Evolutionary conservation across 1,140 invertebrate genomes (phyloP).

Genomic region (Drosophila cardini): DNA sequence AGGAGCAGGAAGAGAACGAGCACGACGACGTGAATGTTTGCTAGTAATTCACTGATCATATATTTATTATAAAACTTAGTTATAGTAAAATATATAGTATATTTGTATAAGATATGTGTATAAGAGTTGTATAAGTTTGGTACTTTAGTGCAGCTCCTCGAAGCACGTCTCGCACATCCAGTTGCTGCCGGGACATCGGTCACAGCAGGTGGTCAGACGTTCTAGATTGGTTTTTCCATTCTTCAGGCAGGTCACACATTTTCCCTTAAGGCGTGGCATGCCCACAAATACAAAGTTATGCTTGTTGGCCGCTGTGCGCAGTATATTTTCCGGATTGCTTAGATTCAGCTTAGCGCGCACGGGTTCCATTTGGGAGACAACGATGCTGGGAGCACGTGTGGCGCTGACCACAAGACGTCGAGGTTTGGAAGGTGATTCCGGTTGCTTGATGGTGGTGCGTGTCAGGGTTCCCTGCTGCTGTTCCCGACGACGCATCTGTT

Average conservation of each 20-base stretch:
- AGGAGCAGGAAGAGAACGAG: too few species aligned
- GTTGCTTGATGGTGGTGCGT: slow-evolving; percentile 13
- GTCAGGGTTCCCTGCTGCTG: slow-evolving; percentile 17
- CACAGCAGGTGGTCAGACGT: slow-evolving; percentile 64
- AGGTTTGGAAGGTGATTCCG: not conserved
- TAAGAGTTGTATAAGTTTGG: not conserved
- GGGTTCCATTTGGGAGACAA: slow-evolving; percentile 6
- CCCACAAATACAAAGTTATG: slow-evolving; percentile 66
- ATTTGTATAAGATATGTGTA: not conserved
- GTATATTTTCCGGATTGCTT: slow-evolving; percentile 50
- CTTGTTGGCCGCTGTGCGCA: slow-evolving; percentile 55
- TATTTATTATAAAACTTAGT: too few species aligned
- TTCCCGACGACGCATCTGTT: slow-evolving; percentile 1
- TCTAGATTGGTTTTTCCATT: slow-evolving; percentile 35
- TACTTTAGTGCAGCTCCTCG: slow-evolving; percentile 48
- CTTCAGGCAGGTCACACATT: slow-evolving; percentile 72
- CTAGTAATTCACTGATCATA: too few species aligned
- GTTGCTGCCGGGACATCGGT: slow-evolving; percentile 66
- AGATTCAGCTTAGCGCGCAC: slow-evolving; percentile 27
- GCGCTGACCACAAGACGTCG: not conserved
- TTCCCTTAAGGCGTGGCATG: slow-evolving; percentile 61
- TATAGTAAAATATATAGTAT: not conserved
- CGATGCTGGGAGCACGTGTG: not conserved
- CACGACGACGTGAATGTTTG: not conserved
- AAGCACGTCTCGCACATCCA: slow-evolving; percentile 81